Evolutionary conservation across 1,140 invertebrate genomes (phyloP), one percentile per base, ranked within the genome.

Genomic region (Tribolium madens): DNA sequence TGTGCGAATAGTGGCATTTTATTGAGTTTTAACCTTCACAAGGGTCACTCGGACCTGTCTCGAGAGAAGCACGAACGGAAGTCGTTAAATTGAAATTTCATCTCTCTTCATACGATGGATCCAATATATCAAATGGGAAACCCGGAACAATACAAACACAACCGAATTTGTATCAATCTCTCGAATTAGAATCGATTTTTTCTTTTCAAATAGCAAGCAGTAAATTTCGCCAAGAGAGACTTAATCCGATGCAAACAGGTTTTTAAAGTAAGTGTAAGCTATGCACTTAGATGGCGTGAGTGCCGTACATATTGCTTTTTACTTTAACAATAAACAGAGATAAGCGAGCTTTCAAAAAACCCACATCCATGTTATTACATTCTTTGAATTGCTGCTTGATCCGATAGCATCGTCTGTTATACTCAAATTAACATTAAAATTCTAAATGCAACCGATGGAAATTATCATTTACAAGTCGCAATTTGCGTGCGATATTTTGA

Each of bases 1-100:
- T 31, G 73, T 42, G 33, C 53, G 52, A 75, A 75, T 48, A 64
- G 57, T 64, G 52, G 31, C 52, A 26, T 68, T 76, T 76, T 76
- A 76, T 76, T 76, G 75, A 76, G 64, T 76, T 76, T 71, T 68
- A 76, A 76, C 75, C 75, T 72, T 76, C 60, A 9, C 18, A 72
- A 76, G 57, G 57, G 75, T 68, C 75, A 68, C 60, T 70, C 74
- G 74, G 31, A 60, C 46, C 50, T 17, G 64, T 70, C 74, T 70
- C 64, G 6, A 71, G 75, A 71, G 68, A 52, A 70, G 46, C 36
- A 75, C 18, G 53, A 64, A 13, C 52, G 73, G 60, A 57, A 46
- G 57, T 60, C 53, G 57, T 60, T 76, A 76, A 76, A 76, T 76
- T 76, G 75, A 68, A 76, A 76, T 64, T 76, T 76, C 64, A 33